These are phyloP conservation scores for Pteromalus puparum DNA, from an alignment of 1,140 invertebrate genomes.

Conservation along the genomic window DNA sequence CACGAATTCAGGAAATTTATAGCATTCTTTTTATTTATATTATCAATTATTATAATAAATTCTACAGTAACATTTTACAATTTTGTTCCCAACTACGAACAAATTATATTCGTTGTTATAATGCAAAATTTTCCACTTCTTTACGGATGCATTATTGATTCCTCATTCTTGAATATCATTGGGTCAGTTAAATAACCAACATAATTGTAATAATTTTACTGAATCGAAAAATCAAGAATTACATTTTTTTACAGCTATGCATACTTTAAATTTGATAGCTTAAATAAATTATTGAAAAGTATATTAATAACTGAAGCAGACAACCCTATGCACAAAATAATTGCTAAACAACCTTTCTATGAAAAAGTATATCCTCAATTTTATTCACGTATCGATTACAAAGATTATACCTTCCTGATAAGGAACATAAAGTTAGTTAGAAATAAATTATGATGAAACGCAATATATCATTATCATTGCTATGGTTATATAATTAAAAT, in stretches of 20 bases:
- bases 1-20: conserved; percentile 20
- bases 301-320: conserved; percentile 15
- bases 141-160: conserved; percentile 38
- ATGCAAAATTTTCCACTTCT: conserved; percentile 21
- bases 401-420: conserved; percentile 25
- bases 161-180: conserved; percentile 55
- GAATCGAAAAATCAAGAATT: neutral
- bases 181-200: conserved; percentile 49
- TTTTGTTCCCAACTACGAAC: neutral
- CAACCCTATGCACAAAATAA: conserved; percentile 5
- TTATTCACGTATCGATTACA: neutral
- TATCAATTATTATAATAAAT: neutral
- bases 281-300: conserved; percentile 20
- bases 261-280: conserved; percentile 8
- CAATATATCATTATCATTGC: neutral
- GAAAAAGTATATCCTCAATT: neutral
- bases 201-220: neutral
- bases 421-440: conserved; percentile 16
- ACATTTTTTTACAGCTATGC: conserved; percentile 28
- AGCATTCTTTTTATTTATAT: neutral
- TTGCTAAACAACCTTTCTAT: neutral
- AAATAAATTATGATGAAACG: neutral
- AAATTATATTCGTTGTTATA: neutral
- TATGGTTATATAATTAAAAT: neutral
- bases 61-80: neutral